phyloP scores from a whole-genome alignment of 1,140 invertebrate genomes.

The Chlorops oryzae region DNA sequence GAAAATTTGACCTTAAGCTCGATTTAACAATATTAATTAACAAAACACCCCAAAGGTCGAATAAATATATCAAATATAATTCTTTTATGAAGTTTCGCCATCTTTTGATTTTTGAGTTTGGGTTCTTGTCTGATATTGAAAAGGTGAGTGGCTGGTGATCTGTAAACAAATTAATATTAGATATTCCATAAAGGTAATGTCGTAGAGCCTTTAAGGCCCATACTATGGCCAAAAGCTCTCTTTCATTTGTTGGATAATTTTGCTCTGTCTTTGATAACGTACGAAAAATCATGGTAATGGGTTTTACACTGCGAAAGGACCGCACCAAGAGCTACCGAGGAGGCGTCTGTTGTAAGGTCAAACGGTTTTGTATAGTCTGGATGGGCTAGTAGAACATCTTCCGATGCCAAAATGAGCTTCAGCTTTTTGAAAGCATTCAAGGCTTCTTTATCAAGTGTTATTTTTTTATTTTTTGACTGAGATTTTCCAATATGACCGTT shows the following conservation, averaged over 20 bases:
- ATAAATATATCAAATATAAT: too few species aligned
- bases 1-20: too few species aligned
- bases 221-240: constrained; percentile 4
- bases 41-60: too few species aligned
- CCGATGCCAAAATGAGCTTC: constrained; percentile 42
- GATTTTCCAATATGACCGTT: constrained; percentile 10
- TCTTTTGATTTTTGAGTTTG: neutral
- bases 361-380: constrained; percentile 4
- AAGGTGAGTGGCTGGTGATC: constrained; percentile 21
- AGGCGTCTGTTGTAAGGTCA: constrained; percentile 15
- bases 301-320: constrained; percentile 1
- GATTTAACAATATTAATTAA: too few species aligned
- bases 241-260: constrained; percentile 9
- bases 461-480: constrained; percentile 11
- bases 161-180: constrained; percentile 2
- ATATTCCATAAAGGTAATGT: constrained; percentile 4
- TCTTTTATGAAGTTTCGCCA: constrained; percentile 38
- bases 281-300: constrained; percentile 5
- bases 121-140: constrained; percentile 2
- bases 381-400: constrained; percentile 33
- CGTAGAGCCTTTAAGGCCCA: constrained; percentile 5
- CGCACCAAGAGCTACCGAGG: constrained; percentile 7
- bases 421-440: constrained; percentile 42
- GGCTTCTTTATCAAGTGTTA: constrained; percentile 9
- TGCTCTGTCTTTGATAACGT: neutral